Conservation (phyloP, 2,888 invertebrate genomes). For the Pyrochroa serraticornis region DNA sequence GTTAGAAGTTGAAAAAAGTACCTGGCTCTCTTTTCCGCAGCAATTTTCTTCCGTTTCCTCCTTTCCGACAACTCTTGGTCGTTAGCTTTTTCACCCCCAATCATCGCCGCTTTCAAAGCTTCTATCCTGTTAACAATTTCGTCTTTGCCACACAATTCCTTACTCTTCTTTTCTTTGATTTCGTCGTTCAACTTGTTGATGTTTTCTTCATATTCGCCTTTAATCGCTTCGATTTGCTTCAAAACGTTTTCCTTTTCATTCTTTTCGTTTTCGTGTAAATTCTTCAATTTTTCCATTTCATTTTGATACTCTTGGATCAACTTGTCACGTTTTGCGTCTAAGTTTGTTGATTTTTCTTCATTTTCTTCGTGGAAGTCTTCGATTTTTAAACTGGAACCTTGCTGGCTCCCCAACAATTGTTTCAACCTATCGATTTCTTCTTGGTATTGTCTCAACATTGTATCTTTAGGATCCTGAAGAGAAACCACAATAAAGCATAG, state of each 20-base stretch:
- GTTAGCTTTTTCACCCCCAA: conserved; percentile 78
- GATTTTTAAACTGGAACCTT: conserved; percentile 35
- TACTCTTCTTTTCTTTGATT: conserved; percentile 57
- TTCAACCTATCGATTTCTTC: conserved; percentile 79
- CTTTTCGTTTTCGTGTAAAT: conserved; percentile 55
- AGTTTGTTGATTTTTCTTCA: conserved; percentile 29
- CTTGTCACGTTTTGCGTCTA: conserved; percentile 51
- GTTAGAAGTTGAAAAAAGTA: too few species aligned
- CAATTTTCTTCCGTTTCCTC: conserved; percentile 68
- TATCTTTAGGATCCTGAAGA: conserved; percentile 80
- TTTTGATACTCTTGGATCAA: conserved; percentile 62
- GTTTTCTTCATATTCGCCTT: conserved; percentile 63
- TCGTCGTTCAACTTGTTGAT: conserved; percentile 66
- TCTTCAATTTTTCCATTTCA: conserved; percentile 59
- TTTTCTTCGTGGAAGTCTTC: conserved; percentile 39
- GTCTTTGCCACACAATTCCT: conserved; percentile 53
- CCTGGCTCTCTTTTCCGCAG: conserved; percentile 68
- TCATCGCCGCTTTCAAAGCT: conserved; percentile 74
- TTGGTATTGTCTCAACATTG: conserved; percentile 82
- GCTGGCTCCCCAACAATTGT: conserved; percentile 58
- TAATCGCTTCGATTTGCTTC: conserved; percentile 61
- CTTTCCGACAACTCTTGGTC: conserved; percentile 75
- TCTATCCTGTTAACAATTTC: conserved; percentile 55
- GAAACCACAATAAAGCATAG: neutral
- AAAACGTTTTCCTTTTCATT: conserved; percentile 55